phyloP scores from a whole-genome alignment of 2,888 invertebrate genomes.

The Teleiodes luculella region DNA sequence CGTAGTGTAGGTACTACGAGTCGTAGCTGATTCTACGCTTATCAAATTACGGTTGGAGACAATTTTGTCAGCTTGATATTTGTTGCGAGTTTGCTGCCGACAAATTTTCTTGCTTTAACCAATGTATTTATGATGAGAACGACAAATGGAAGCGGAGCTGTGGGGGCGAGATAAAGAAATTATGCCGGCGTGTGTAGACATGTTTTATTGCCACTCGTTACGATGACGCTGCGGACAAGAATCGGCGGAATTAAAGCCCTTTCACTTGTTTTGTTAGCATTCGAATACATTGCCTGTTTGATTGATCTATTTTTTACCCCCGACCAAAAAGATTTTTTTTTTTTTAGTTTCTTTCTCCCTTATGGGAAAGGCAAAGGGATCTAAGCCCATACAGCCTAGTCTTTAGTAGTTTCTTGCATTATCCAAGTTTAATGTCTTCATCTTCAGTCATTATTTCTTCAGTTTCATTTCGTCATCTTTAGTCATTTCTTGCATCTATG shows the following conservation, averaged over 20 bases:
- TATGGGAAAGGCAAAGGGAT: too few species aligned
- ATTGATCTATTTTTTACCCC: too few species aligned
- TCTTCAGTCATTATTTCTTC: too few species aligned
- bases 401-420: too few species aligned
- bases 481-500: too few species aligned
- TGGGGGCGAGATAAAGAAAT: conserved; percentile 66
- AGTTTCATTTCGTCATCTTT: too few species aligned
- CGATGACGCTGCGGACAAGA: conserved; percentile 15
- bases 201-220: conserved; percentile 39
- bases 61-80: not conserved
- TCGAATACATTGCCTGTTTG: not conserved
- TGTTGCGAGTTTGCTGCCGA: not conserved
- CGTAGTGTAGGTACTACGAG: too few species aligned
- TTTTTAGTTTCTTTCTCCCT: too few species aligned
- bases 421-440: too few species aligned
- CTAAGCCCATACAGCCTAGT: too few species aligned
- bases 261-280: not conserved
- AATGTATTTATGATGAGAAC: conserved; percentile 52
- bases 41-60: not conserved
- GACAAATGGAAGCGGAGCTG: conserved; percentile 62
- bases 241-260: conserved; percentile 2
- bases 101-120: not conserved
- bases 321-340: too few species aligned
- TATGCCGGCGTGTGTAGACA: conserved; percentile 47
- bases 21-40: not conserved